phyloP scores from a whole-genome alignment of 2,113 vertebrate genomes.

The Pollachius pollachius region DNA sequence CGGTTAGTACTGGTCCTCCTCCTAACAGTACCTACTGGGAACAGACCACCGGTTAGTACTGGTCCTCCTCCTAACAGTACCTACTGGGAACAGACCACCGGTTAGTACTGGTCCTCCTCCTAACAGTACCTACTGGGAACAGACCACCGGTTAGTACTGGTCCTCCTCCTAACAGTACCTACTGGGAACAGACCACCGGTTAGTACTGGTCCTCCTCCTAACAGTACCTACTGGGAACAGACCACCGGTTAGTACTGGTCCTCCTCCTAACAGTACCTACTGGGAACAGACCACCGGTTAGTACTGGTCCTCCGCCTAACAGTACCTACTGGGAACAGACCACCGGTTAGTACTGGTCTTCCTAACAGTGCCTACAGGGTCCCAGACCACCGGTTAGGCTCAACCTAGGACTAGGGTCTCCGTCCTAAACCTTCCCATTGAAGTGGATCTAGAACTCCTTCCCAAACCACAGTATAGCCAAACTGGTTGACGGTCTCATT shows the following conservation, averaged over 20 bases:
- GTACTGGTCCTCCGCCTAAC: background rate
- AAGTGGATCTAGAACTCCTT: too few relatives aligned
- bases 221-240: background rate
- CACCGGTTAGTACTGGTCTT: background rate
- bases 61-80: background rate
- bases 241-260: background rate
- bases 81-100: background rate
- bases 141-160: background rate
- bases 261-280: too few relatives aligned
- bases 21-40: too few relatives aligned
- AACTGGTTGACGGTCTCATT: too few relatives aligned
- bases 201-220: background rate
- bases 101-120: background rate
- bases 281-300: background rate
- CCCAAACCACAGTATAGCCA: too few relatives aligned
- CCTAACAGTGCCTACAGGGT: too few relatives aligned
- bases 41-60: background rate
- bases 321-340: too few relatives aligned
- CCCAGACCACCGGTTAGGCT: too few relatives aligned
- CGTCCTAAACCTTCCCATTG: too few relatives aligned
- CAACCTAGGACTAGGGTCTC: too few relatives aligned
- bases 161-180: too few relatives aligned
- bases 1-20: background rate
- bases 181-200: background rate
- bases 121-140: too few relatives aligned